Percentiles rank a stretch among this genome's conserved stretches.
phyloP scores from a whole-genome alignment of 2,888 invertebrate species.

The Euphydryas editha region DNA sequence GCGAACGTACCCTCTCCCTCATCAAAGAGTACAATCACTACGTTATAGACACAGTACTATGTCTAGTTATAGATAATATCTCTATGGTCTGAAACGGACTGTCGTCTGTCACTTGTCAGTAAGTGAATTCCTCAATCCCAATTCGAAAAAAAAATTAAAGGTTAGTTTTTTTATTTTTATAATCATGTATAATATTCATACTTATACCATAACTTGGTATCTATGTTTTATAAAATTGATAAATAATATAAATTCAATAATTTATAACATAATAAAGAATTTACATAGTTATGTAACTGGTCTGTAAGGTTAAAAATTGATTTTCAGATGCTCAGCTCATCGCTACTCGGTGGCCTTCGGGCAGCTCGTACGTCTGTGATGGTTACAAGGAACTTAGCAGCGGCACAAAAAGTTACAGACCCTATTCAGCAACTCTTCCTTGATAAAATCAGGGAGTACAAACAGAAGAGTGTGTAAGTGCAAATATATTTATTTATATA shows the following conservation, averaged over 20 bases:
- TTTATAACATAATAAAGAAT: not conserved
- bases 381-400: slow-evolving; percentile 88
- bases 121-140: not conserved
- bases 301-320: slow-evolving; percentile 65
- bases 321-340: slow-evolving; percentile 83
- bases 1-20: too few relatives aligned
- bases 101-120: too few relatives aligned
- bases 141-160: slow-evolving; percentile 4
- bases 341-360: slow-evolving; percentile 76
- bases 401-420: slow-evolving; percentile 90
- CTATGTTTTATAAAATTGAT: not conserved
- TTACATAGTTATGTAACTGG: slow-evolving; percentile 45
- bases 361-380: slow-evolving; percentile 78
- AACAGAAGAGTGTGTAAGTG: slow-evolving; percentile 92
- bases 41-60: too few relatives aligned
- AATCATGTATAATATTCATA: not conserved
- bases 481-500: not conserved
- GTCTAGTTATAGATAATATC: too few relatives aligned
- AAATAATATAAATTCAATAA: not conserved
- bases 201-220: not conserved
- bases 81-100: too few relatives aligned
- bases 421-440: slow-evolving; percentile 97
- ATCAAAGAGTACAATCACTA: too few relatives aligned
- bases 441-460: slow-evolving; percentile 96
- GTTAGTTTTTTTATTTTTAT: not conserved